These are phyloP conservation scores for Erythrolamprus reginae DNA, from an alignment of 2,113 vertebrate species.

Conservation along the genomic window DNA sequence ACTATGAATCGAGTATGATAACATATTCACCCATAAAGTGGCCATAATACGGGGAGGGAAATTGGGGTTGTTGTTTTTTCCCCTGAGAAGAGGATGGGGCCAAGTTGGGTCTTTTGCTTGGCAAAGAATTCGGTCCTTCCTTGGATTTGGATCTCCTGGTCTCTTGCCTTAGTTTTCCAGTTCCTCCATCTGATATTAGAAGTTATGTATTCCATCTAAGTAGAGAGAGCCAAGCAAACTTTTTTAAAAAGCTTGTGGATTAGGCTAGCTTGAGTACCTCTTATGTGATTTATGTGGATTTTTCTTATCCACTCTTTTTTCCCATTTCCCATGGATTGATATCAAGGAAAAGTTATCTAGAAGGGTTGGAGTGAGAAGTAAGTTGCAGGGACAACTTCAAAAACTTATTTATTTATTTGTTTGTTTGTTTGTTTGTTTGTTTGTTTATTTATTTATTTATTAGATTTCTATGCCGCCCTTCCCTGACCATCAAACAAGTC, in stretches of 20 bases:
- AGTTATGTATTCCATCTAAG: background rate
- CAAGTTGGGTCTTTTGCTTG: background rate
- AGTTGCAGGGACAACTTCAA: background rate
- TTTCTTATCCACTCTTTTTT: background rate
- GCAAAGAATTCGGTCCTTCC: background rate
- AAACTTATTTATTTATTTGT: background rate
- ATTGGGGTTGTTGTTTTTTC: background rate
- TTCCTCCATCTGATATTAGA: no score
- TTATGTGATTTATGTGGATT: background rate
- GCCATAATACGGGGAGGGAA: background rate
- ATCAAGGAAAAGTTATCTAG: background rate
- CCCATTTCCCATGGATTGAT: background rate
- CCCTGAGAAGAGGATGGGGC: background rate
- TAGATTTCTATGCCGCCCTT: no score
- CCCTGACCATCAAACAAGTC: background rate
- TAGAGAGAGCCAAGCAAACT: background rate
- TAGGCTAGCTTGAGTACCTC: background rate
- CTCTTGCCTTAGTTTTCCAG: background rate
- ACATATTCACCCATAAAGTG: background rate
- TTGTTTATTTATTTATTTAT: no score
- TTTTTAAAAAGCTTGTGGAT: background rate
- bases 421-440: no score
- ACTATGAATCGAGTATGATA: background rate
- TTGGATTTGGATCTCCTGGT: background rate
- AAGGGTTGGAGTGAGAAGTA: background rate